Conservation (phyloP, 2,888 invertebrate genomes). For the Mayetiola destructor region DNA sequence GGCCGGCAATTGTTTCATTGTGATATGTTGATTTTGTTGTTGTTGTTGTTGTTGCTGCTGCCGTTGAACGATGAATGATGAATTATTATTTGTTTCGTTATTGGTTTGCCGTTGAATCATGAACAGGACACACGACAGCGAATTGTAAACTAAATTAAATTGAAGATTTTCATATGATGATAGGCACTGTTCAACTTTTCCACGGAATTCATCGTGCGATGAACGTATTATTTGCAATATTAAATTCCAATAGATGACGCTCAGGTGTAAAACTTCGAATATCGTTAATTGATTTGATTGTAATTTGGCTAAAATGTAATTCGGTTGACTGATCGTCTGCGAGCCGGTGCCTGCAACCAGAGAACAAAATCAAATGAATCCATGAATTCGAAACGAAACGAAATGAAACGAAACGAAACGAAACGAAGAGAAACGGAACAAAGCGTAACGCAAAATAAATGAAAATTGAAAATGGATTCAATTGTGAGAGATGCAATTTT, state of each 20-base stretch:
- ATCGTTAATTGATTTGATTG: background rate
- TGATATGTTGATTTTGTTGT: background rate
- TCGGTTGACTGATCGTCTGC: background rate
- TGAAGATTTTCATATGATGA: conserved; percentile 18
- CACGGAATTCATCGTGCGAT: conserved; percentile 28
- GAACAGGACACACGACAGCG: conserved; percentile 28
- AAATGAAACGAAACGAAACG: too few relatives aligned
- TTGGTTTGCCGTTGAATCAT: background rate
- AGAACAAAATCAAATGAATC: too few relatives aligned
- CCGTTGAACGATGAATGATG: background rate
- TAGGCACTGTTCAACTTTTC: conserved; percentile 28
- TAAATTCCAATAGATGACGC: conserved; percentile 31
- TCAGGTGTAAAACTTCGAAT: conserved; percentile 23
- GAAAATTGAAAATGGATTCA: too few relatives aligned
- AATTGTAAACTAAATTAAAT: conserved; percentile 19
- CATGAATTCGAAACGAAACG: too few relatives aligned
- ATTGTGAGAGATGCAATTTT: too few relatives aligned
- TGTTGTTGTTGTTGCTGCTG: background rate
- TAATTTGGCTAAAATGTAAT: background rate
- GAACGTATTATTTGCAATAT: conserved; percentile 29
- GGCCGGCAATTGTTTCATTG: background rate
- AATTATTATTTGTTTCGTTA: too few relatives aligned
- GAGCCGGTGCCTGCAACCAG: too few relatives aligned
- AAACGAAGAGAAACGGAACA: too few relatives aligned
- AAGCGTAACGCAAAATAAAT: too few relatives aligned